Conservation (phyloP, 2,113 vertebrate genomes). For the Sminthopsis crassicaudata region DNA sequence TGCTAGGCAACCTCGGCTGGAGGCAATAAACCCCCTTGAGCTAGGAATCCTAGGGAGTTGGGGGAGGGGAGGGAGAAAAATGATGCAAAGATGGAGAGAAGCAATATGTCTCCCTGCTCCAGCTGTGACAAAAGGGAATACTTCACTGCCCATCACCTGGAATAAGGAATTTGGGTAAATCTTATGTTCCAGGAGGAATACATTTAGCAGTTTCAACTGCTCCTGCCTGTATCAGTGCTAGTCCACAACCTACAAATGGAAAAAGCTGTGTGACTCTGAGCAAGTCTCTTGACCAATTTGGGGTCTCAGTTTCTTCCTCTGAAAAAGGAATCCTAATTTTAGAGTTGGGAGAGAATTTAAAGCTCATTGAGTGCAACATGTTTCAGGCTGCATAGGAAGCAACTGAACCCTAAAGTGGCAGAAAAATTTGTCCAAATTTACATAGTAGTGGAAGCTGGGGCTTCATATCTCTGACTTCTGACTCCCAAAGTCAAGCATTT, state of each 20-base stretch:
- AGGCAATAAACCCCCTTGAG: constrained; percentile 78
- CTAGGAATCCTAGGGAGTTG: constrained; percentile 63
- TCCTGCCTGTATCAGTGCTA: neutral
- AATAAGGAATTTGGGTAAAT: neutral
- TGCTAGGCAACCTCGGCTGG: constrained; percentile 86
- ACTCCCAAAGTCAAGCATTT: neutral
- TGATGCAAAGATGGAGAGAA: constrained; percentile 60
- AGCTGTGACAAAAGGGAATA: constrained; percentile 38
- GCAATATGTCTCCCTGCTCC: constrained; percentile 59
- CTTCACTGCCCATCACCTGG: neutral
- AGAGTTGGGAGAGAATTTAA: neutral
- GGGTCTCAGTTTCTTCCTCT: neutral
- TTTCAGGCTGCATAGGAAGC: neutral
- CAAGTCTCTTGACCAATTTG: neutral
- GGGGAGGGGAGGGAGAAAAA: constrained; percentile 25
- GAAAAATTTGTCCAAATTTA: neutral
- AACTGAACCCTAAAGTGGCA: neutral
- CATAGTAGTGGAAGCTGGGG: neutral
- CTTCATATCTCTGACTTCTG: neutral
- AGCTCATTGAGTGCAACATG: neutral
- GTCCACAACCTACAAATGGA: neutral
- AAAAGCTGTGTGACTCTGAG: constrained; percentile 36
- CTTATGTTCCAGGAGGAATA: neutral
- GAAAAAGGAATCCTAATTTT: neutral
- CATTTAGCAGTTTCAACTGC: neutral